Conservation (phyloP, 2,113 vertebrate genomes). For the Sceloporus undulatus region DNA sequence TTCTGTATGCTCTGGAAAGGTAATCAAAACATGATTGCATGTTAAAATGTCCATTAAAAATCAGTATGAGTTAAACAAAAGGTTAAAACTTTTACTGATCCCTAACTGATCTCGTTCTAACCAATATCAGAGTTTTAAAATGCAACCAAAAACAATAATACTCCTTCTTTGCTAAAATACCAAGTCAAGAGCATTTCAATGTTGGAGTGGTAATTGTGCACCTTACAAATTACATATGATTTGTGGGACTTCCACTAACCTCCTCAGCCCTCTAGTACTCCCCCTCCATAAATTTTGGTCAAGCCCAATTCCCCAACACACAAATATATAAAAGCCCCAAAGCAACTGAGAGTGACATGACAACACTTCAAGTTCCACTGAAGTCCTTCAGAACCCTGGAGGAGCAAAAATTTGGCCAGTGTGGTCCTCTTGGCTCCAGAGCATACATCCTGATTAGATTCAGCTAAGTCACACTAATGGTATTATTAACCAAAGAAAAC, state of each 20-base stretch:
- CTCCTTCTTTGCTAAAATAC: neutral
- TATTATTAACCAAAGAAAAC: neutral
- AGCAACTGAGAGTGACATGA: no score
- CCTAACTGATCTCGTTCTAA: neutral
- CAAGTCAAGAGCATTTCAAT: neutral
- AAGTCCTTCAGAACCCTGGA: no score
- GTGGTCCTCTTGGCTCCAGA: no score
- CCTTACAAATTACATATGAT: no score
- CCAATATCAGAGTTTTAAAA: neutral
- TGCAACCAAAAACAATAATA: neutral
- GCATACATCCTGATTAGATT: neutral
- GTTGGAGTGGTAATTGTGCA: no score
- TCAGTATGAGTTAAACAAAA: neutral
- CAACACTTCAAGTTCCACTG: no score
- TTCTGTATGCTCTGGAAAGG: neutral
- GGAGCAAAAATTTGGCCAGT: no score
- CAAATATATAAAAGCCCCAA: no score
- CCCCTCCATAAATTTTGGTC: no score
- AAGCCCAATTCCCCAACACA: no score
- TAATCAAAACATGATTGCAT: neutral
- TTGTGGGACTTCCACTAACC: no score
- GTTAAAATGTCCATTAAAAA: neutral
- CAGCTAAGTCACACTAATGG: neutral
- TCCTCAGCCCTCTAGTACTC: no score
- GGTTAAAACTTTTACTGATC: neutral